phyloP scores from a whole-genome alignment of 2,113 vertebrate genomes.

The Notechis scutatus region DNA sequence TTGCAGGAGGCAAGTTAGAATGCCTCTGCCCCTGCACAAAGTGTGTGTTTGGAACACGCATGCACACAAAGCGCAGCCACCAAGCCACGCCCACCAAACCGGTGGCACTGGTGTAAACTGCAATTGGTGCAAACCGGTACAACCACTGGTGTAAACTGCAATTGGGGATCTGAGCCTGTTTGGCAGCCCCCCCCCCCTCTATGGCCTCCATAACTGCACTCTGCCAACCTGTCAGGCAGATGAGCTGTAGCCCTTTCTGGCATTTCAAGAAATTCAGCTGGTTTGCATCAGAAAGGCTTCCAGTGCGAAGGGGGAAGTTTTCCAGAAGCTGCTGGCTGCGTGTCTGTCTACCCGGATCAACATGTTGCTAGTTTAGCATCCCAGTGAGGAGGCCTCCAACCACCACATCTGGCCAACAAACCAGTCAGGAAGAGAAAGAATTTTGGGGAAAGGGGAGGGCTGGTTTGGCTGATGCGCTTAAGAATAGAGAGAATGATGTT shows the following conservation, averaged over 20 bases:
- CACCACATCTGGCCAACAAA: conserved; percentile 53
- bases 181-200: conserved; percentile 11
- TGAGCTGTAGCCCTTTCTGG: conserved; percentile 56
- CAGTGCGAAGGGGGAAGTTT: conserved; percentile 37
- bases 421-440: neutral
- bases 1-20: too few relatives aligned
- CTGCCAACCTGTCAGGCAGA: conserved; percentile 52
- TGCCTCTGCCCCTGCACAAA: too few relatives aligned
- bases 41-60: too few relatives aligned
- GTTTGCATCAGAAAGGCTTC: conserved; percentile 55
- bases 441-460: neutral
- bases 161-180: conserved; percentile 14
- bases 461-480: neutral
- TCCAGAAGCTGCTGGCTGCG: conserved; percentile 61
- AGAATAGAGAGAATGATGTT: accelerated
- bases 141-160: conserved; percentile 45
- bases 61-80: too few relatives aligned
- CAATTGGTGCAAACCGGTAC: too few relatives aligned
- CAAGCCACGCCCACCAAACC: too few relatives aligned
- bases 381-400: conserved; percentile 46
- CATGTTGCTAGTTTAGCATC: conserved; percentile 54
- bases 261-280: conserved; percentile 55
- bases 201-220: conserved; percentile 1
- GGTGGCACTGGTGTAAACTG: conserved; percentile 38
- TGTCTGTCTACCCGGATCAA: conserved; percentile 58